Evolutionary conservation across 53 echinoderm and acorn worm species (phyloP), one percentile per base, ranked within the genome.

Genomic region (Echinarachnius parma): DNA sequence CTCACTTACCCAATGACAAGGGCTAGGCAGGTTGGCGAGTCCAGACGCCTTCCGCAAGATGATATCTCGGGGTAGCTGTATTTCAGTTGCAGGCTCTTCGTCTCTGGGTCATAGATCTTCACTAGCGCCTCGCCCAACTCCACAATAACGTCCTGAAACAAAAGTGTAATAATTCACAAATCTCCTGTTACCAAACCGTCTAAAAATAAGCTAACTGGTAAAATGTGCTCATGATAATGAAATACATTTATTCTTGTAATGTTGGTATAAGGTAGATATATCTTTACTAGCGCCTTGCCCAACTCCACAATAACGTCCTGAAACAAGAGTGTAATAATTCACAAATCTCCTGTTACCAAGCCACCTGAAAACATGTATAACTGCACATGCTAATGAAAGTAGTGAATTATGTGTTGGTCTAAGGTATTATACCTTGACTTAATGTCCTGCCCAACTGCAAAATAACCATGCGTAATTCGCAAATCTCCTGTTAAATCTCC

Each of bases 11-110:
- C 98, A 45, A 91, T 89, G 0, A 96, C 90, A 76, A 91, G 83
- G 16, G 98, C 98, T 82, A 96, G 91, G 70, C 82, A 83, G 15
- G 81, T 87, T 57, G 91, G 53, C 3, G 79, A 62, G 64, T 96
- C 98, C 2, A 87, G 48, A 13, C 98, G 53, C 46, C 98, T 75
- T 7, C 98, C 98, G 77, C 98, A 96, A 14, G 98, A 96, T n/a
- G 98, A 84, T 15, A 96, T 91, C 62, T 96, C 98, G 3, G 98
- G 90, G 48, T 87, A 96, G 50, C 85, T 77, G 54, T 96, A 86
- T 62, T 82, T 91, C 78, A 91, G 82, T n/a, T 85, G 32, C 20
- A 53, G 46, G 18, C 82, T 76, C 14, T 75, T 81, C 15, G 77
- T 82, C 9, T 78, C 52, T 9, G 72, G 36, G 31, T 91, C 75